Evolutionary conservation across 2,797 vertebrate species (phyloP).

Genomic region (Otolemur crassicaudatus): DNA sequence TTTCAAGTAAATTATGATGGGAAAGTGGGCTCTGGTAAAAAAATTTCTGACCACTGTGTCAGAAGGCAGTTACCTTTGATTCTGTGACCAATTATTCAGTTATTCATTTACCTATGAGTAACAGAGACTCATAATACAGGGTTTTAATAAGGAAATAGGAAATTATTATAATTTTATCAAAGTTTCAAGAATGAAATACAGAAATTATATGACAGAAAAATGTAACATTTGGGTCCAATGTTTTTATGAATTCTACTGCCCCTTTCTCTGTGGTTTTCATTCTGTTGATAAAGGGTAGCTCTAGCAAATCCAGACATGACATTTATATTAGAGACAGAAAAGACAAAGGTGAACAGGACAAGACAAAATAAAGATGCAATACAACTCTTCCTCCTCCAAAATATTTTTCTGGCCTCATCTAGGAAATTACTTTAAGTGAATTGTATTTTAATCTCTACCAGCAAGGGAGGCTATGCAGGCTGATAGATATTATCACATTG

Average conservation of each 20-base stretch:
- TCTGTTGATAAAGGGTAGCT: not conserved
- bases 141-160: not conserved
- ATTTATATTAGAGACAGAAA: not conserved
- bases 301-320: not conserved
- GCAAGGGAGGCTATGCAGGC: not conserved
- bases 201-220: not conserved
- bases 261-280: not conserved
- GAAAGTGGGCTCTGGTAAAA: not conserved
- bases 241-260: not conserved
- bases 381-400: not conserved
- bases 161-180: not conserved
- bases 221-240: not conserved
- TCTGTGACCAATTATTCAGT: not conserved
- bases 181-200: not conserved
- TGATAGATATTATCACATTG: not conserved
- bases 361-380: not conserved
- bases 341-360: not conserved
- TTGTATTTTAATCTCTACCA: not conserved
- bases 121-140: not conserved
- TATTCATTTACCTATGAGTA: not conserved
- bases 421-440: not conserved
- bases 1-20: not conserved
- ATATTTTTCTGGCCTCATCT: not conserved
- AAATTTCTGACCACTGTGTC: not conserved
- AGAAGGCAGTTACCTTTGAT: not conserved